These are phyloP conservation scores for Creontiades dilutus DNA, from an alignment of 2,888 invertebrate genomes.

Conservation along the genomic window DNA sequence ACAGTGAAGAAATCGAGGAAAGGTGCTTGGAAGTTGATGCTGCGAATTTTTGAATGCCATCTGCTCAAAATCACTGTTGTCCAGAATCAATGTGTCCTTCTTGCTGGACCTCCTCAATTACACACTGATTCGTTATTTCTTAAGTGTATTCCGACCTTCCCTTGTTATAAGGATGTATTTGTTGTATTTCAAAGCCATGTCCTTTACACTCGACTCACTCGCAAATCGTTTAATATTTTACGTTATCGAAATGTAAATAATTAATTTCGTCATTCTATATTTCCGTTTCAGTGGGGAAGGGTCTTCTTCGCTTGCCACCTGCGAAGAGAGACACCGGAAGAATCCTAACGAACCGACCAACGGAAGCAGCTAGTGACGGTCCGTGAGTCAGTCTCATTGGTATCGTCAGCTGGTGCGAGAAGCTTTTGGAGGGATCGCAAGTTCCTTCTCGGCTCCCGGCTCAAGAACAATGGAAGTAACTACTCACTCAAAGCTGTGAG, in stretches of 20 bases:
- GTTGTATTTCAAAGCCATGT: too few relatives aligned
- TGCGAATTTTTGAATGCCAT: too few relatives aligned
- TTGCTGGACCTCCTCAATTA: too few relatives aligned
- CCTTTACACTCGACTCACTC: too few relatives aligned
- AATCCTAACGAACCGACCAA: background rate
- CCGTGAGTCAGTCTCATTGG: conserved; percentile 29
- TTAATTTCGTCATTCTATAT: background rate
- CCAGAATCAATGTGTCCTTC: too few relatives aligned
- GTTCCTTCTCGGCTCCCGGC: background rate
- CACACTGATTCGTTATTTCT: too few relatives aligned
- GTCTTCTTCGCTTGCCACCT: background rate
- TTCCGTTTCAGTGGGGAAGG: background rate
- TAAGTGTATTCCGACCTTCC: too few relatives aligned
- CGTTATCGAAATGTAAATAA: background rate
- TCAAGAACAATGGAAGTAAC: conserved; percentile 2
- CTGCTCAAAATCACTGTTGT: too few relatives aligned
- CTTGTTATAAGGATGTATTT: too few relatives aligned
- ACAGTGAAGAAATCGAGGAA: too few relatives aligned
- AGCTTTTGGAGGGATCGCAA: background rate
- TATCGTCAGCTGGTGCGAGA: background rate
- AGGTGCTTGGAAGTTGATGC: too few relatives aligned
- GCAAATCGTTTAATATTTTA: background rate
- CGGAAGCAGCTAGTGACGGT: conserved; percentile 20
- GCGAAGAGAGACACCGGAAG: background rate
- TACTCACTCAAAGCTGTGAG: background rate